Conservation (phyloP, 2,888 invertebrate genomes). For the Actias luna region DNA sequence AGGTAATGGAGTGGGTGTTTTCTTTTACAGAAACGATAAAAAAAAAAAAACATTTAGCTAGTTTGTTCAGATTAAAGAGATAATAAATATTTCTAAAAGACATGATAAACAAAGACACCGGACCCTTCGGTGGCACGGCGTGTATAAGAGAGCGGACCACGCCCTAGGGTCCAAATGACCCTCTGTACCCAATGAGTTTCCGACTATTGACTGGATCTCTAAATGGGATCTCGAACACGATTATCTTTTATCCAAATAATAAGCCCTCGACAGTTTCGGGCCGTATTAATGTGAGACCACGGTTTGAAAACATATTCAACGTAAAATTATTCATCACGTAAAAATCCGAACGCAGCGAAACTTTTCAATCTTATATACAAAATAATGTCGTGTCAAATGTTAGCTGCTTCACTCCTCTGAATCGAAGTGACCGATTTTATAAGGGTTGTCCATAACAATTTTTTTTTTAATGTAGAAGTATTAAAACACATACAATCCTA, state of each 20-base stretch:
- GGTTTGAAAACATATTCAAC: neutral
- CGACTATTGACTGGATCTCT: conserved; percentile 6
- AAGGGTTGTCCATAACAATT: too few relatives aligned
- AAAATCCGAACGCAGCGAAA: neutral
- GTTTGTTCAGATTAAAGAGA: neutral
- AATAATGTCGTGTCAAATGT: too few relatives aligned
- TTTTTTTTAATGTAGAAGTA: too few relatives aligned
- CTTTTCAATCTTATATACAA: too few relatives aligned
- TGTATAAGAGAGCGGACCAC: neutral
- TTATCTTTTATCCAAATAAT: conserved; percentile 7
- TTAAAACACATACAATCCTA: too few relatives aligned
- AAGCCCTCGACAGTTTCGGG: neutral
- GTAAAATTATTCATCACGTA: neutral
- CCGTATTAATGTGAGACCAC: neutral
- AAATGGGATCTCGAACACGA: conserved; percentile 5
- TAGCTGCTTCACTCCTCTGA: too few relatives aligned
- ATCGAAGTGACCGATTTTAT: too few relatives aligned
- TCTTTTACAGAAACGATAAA: too few relatives aligned
- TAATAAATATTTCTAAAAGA: conserved; percentile 1
- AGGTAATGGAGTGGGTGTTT: too few relatives aligned
- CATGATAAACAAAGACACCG: neutral
- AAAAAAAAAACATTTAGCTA: neutral
- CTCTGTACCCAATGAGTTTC: conserved; percentile 7
- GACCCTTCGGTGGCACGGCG: conserved; percentile 2
- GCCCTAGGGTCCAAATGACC: conserved; percentile 6